Conservation (phyloP, 2,113 vertebrate species). For the Channa maculata region DNA sequence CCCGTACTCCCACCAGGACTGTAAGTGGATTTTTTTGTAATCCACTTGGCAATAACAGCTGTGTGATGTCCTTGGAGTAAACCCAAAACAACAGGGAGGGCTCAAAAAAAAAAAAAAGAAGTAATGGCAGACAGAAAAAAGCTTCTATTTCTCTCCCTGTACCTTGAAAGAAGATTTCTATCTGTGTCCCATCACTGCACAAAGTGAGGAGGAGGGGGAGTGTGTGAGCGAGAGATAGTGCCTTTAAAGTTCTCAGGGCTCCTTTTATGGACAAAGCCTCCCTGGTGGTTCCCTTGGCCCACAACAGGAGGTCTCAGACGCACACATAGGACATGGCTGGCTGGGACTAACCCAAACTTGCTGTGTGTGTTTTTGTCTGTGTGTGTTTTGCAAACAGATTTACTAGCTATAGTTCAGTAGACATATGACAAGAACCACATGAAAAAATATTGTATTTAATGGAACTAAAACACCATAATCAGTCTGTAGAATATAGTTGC, state of each 20-base stretch:
- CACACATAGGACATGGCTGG: slow-evolving; percentile 60
- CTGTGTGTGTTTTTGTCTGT: slow-evolving; percentile 34
- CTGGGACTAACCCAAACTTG: slow-evolving; percentile 45
- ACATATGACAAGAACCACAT: no score
- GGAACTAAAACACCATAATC: background rate
- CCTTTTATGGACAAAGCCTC: slow-evolving; percentile 82
- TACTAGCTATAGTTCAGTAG: slow-evolving; percentile 16
- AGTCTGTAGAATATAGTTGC: background rate
- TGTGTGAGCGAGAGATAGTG: slow-evolving; percentile 48
- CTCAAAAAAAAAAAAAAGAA: slow-evolving; percentile 21
- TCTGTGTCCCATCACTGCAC: slow-evolving; percentile 41
- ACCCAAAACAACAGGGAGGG: slow-evolving; percentile 34
- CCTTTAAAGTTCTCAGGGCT: slow-evolving; percentile 61
- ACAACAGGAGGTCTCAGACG: slow-evolving; percentile 63
- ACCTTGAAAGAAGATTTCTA: slow-evolving; percentile 34
- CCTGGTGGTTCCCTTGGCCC: slow-evolving; percentile 70
- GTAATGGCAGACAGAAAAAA: slow-evolving; percentile 19
- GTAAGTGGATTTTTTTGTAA: slow-evolving; percentile 30
- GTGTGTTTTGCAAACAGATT: slow-evolving; percentile 20
- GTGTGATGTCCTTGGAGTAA: slow-evolving; percentile 40
- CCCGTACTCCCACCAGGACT: slow-evolving; percentile 29
- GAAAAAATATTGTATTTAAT: no score
- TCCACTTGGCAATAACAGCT: slow-evolving; percentile 46
- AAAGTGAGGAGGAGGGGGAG: slow-evolving; percentile 8
- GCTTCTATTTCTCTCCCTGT: slow-evolving; percentile 15